Evolutionary conservation across 2,888 invertebrate genomes (phyloP), one percentile per base, ranked within the genome.

Genomic region (Laothoe populi): DNA sequence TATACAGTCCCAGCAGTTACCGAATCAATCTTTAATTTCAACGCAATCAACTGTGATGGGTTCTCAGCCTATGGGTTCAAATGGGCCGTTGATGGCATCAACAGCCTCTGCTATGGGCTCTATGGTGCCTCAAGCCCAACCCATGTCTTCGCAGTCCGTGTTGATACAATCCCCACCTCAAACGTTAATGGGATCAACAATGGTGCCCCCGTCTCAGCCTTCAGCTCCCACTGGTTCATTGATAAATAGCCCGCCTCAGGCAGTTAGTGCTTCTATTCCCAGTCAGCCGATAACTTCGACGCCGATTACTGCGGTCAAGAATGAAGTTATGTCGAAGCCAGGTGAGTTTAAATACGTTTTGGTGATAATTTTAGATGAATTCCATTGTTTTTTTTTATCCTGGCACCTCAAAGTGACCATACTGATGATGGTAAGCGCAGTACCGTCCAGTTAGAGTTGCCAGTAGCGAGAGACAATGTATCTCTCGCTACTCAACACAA

Each of bases 281-380:
- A 69, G 70, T 38, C 93, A 90, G 61, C 90, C 92, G 0, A 76
- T 93, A 0, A 92, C 92, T 0, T 92, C 92, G 0, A 93, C 92
- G 0, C 92, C 92, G 0, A 84, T 93, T 0, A 84, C 86, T 0
- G 83, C 87, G 0, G 67, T 87, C 11, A 89, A 84, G 57, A 83
- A 73, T 45, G 90, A 91, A 0, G 80, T 81, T 0, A 64, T 86
- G n/a, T 90, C 90, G 0, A 91, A 90, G 60, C 88, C 93, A 0
- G 88, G 92, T 91, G 61, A 83, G 83, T n/a, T n/a, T 4, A 26
- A 31, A 31, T 31, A 31, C 8, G 5, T 31, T 1, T 5, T 31
- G n/a, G n/a, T n/a, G n/a, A n/a, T n/a, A n/a, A n/a, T n/a, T n/a
- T n/a, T n/a, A n/a, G n/a, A n/a, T n/a, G n/a, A n/a, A n/a, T n/a